These are phyloP conservation scores for Halocaridina rubra DNA, from an alignment of 2,888 invertebrate genomes.

Conservation along the genomic window DNA sequence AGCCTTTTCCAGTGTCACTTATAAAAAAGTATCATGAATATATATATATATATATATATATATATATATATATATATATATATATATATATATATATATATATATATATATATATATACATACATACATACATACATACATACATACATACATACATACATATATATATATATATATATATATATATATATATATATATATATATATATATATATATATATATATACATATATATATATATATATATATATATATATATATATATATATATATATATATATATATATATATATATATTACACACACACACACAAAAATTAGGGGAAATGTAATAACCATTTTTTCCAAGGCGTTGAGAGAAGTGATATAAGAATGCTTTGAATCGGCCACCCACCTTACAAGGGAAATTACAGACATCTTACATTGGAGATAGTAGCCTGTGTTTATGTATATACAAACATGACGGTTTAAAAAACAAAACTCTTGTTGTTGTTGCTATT, in stretches of 20 bases:
- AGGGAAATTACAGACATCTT: no score
- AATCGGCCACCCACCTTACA: no score
- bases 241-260: neutral
- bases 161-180: slow-evolving; percentile 11
- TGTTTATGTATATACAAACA: no score
- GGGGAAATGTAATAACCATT: no score
- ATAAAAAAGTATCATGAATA: neutral
- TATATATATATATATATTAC: neutral
- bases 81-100: neutral
- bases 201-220: neutral
- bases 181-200: slow-evolving; percentile 1
- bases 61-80: slow-evolving; percentile 14
- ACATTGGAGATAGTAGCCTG: neutral
- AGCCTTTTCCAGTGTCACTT: no score
- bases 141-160: neutral
- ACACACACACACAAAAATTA: no score
- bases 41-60: neutral
- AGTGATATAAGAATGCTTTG: no score
- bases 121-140: neutral
- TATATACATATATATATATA: neutral
- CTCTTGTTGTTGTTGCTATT: no score
- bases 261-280: neutral
- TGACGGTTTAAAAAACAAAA: no score
- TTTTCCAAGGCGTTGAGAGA: no score
- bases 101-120: neutral